Conservation (phyloP, 2,888 invertebrate genomes). For the Embidobia sp. region DNA sequence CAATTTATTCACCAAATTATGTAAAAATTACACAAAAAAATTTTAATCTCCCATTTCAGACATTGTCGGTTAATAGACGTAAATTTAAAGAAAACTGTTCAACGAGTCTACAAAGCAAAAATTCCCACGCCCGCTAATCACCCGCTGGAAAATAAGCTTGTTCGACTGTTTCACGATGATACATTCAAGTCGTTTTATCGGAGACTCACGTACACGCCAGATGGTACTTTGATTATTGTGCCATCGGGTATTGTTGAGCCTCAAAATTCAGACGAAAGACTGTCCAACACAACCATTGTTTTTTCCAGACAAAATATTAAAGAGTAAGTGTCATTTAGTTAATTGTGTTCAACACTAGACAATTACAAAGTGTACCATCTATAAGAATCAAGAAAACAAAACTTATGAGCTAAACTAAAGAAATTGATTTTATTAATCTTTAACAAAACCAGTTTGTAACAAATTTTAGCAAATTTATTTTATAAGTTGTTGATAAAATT, state of each 20-base stretch:
- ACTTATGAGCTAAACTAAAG: too few species aligned
- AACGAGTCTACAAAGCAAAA: constrained; percentile 86
- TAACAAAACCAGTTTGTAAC: too few species aligned
- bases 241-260: constrained; percentile 93
- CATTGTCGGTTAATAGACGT: constrained; percentile 87
- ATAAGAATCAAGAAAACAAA: too few species aligned
- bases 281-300: constrained; percentile 84
- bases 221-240: constrained; percentile 94
- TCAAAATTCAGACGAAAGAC: constrained; percentile 85
- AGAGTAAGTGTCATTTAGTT: constrained; percentile 81
- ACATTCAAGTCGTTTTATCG: constrained; percentile 97
- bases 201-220: constrained; percentile 93
- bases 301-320: constrained; percentile 84
- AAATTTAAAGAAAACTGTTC: constrained; percentile 86
- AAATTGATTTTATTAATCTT: too few species aligned
- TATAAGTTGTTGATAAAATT: too few species aligned
- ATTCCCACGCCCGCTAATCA: constrained; percentile 85
- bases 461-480: too few species aligned
- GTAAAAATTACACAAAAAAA: too few species aligned
- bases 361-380: too few species aligned
- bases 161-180: constrained; percentile 93
- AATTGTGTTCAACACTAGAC: too few species aligned
- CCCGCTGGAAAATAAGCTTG: constrained; percentile 84
- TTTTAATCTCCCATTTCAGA: too few species aligned
- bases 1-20: constrained; percentile 87